phyloP scores from a whole-genome alignment of 2,113 vertebrate genomes.

The Prietella phreatophila region DNA sequence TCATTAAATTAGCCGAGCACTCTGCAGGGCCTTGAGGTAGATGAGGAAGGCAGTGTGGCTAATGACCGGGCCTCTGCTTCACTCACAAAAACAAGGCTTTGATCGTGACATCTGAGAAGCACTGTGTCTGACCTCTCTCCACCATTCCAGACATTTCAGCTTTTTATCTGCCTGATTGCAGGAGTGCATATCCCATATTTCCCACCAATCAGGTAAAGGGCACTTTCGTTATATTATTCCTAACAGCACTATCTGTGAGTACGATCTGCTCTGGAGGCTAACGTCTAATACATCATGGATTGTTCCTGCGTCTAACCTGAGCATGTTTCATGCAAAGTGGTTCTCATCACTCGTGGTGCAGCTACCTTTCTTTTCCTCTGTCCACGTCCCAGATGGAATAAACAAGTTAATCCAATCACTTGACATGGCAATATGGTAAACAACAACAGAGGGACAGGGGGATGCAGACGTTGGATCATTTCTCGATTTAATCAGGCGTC shows the following conservation, averaged over 20 bases:
- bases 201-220: slow-evolving; percentile 56
- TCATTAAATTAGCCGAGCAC: slow-evolving; percentile 70
- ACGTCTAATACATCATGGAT: neutral
- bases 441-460: slow-evolving; percentile 35
- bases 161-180: slow-evolving; percentile 60
- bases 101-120: slow-evolving; percentile 65
- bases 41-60: slow-evolving; percentile 64
- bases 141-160: slow-evolving; percentile 55
- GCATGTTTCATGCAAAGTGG: slow-evolving; percentile 34
- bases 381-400: slow-evolving; percentile 41
- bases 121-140: slow-evolving; percentile 39
- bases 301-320: slow-evolving; percentile 41
- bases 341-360: slow-evolving; percentile 31
- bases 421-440: slow-evolving; percentile 55
- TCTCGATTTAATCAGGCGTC: slow-evolving; percentile 57
- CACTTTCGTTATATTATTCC: slow-evolving; percentile 61
- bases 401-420: slow-evolving; percentile 46
- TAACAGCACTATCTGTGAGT: neutral
- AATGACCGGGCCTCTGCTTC: slow-evolving; percentile 58
- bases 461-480: slow-evolving; percentile 54
- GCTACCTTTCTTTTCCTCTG: neutral
- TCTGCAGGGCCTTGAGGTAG: slow-evolving; percentile 58
- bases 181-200: slow-evolving; percentile 47
- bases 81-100: slow-evolving; percentile 56
- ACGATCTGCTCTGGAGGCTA: neutral